Evolutionary conservation across 2,797 vertebrate genomes (phyloP).

Genomic region (Odontamblyopus lacepedii): DNA sequence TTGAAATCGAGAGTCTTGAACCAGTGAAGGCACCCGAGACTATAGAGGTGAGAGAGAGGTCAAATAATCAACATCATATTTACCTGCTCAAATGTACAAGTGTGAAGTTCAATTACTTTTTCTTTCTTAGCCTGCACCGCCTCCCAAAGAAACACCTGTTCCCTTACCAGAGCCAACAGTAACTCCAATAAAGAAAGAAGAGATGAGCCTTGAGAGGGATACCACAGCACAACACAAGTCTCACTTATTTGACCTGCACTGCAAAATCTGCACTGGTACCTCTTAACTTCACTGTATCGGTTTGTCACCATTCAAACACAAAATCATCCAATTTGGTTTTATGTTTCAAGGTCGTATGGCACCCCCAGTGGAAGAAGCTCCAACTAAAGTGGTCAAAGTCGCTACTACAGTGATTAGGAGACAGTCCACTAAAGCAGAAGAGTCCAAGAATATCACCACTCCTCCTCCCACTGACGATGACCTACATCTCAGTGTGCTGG

Average conservation of each 20-base stretch:
- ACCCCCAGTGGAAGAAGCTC: conserved; percentile 90
- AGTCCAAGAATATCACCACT: conserved; percentile 73
- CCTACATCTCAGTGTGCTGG: conserved; percentile 85
- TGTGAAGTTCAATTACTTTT: neutral
- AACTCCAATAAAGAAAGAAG: conserved; percentile 80
- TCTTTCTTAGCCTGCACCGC: conserved; percentile 67
- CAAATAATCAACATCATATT: conserved; percentile 2
- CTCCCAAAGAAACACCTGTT: conserved; percentile 80
- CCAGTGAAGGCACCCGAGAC: conserved; percentile 88
- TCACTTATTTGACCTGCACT: conserved; percentile 96
- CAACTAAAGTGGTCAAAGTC: conserved; percentile 92
- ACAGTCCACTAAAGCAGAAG: conserved; percentile 86
- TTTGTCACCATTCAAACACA: neutral
- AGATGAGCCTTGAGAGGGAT: conserved; percentile 80
- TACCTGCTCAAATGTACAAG: neutral
- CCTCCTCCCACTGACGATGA: conserved; percentile 78
- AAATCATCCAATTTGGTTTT: neutral
- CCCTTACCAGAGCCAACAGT: conserved; percentile 70
- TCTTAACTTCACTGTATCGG: neutral
- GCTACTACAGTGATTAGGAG: conserved; percentile 89
- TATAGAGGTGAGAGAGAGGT: conserved; percentile 78
- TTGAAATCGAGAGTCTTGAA: conserved; percentile 97
- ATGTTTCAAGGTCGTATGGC: conserved; percentile 88
- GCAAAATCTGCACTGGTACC: conserved; percentile 99
- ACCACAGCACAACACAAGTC: conserved; percentile 95